phyloP scores from a whole-genome alignment of 2,888 invertebrate genomes.

The Sarcophaga caerulescens region DNA sequence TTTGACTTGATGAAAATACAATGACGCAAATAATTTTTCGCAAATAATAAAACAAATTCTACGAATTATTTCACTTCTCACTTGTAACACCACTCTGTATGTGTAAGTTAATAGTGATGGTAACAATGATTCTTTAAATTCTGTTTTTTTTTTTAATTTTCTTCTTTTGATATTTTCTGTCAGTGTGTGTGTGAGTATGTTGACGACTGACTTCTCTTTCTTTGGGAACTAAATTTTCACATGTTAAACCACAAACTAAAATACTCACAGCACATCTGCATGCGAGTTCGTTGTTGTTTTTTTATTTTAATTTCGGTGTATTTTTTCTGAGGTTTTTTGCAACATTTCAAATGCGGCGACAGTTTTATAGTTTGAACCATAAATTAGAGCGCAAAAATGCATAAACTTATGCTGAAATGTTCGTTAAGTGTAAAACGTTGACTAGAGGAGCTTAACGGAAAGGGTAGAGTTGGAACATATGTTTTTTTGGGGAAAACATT shows the following conservation, averaged over 20 bases:
- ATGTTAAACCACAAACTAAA: conserved; percentile 42
- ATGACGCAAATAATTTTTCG: conserved; percentile 76
- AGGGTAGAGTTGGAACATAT: background rate
- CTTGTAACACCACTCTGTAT: conserved; percentile 40
- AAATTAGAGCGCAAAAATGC: conserved; percentile 63
- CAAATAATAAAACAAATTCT: conserved; percentile 70
- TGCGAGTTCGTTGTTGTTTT: background rate
- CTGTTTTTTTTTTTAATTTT: background rate
- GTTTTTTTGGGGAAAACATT: conserved; percentile 23
- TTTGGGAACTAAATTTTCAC: conserved; percentile 14
- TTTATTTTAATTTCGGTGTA: conserved; percentile 9
- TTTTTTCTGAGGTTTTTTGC: conserved; percentile 23
- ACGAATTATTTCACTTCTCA: background rate
- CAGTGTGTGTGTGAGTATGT: background rate
- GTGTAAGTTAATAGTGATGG: background rate
- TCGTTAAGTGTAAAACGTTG: conserved; percentile 48
- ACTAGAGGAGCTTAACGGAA: background rate
- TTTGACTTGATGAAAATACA: conserved; percentile 73
- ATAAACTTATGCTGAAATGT: conserved; percentile 59
- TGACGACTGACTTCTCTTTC: background rate
- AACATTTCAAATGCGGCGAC: conserved; percentile 59
- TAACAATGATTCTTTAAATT: no score
- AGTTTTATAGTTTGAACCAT: conserved; percentile 65
- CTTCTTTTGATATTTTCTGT: background rate
- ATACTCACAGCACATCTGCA: background rate